Base-by-base conservation (phyloP, 1,140 invertebrate genomes). In the Prorops nasuta region DNA sequence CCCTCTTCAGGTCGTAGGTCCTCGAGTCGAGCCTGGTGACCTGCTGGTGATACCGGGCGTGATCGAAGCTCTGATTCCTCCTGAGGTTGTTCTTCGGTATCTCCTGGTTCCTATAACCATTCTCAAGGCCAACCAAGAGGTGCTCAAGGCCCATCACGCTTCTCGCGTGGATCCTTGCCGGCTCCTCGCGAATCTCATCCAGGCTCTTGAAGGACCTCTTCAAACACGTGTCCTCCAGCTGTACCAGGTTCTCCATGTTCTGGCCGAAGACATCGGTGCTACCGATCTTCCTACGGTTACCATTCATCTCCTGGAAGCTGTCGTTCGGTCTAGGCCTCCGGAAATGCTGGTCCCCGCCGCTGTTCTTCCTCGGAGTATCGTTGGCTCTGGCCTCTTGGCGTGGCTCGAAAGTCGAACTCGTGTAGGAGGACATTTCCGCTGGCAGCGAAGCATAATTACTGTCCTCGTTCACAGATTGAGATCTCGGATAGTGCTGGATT, bases 51-150 rank as follows among this genome's bases (percentile, higher is more conserved):
- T 66, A 71, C 49, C 63, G 64, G 6, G 64, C 39, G 10, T 66
- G 59, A 53, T 74, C 72, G 53, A 74, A 74, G 52, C 72, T 74
- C 53, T 73, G 69, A 48, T 74, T 74, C n/a, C 72, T 58, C n/a
- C 66, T 42, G 0, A 74, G 57, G 16, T 54, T 45, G 24, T 66
- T 61, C 43, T 35, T 20, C 3, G 14, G 14, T 15, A 46, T 41
- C 1, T 46, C 43, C 14, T 49, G 39, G 3, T 49, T 44, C 7
- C 40, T 37, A 0, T 56, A 38, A 6, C 19, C 47, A 15, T 38
- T 47, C 37, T 62, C 61, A 20, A 58, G 24, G 0, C 53, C 55
- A 1, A 28, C 24, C 2, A 66, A 51, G 10, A 60, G 45, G 20
- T 54, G 53, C 31, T 66, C 63, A 32, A 67, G 48, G 2, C 54